Conservation (phyloP, 1,140 invertebrate genomes). For the Triops cancriformis region DNA sequence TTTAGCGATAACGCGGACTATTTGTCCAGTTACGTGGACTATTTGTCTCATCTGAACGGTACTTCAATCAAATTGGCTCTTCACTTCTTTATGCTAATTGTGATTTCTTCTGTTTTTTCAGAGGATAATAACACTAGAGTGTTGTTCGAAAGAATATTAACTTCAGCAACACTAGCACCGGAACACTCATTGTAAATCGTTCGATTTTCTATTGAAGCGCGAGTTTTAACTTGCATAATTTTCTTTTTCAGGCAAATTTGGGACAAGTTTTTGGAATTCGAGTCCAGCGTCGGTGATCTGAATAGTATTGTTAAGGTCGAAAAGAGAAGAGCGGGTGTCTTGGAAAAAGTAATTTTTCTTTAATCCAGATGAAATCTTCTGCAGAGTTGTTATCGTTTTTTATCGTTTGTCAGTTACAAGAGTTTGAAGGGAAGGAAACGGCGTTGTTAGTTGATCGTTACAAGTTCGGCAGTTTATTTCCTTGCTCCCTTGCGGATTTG, state of each 20-base stretch:
- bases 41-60: slow-evolving; percentile 95
- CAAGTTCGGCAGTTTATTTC: slow-evolving; percentile 87
- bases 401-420: slow-evolving; percentile 62
- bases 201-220: slow-evolving; percentile 21
- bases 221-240: slow-evolving; percentile 18
- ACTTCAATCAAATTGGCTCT: slow-evolving; percentile 30
- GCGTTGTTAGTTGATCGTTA: slow-evolving; percentile 91
- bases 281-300: slow-evolving; percentile 95
- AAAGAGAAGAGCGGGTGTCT: slow-evolving; percentile 75
- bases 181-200: slow-evolving; percentile 79
- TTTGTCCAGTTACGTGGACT: slow-evolving; percentile 91
- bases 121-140: slow-evolving; percentile 99
- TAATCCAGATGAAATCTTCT: slow-evolving; percentile 8
- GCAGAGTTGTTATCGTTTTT: slow-evolving; percentile 17
- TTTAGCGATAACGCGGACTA: slow-evolving; percentile 91
- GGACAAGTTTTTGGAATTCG: slow-evolving; percentile 97
- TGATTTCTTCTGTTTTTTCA: slow-evolving; percentile 40
- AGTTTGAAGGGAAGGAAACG: slow-evolving; percentile 94
- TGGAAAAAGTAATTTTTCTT: slow-evolving; percentile 67
- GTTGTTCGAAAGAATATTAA: slow-evolving; percentile 90
- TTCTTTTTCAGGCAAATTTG: slow-evolving; percentile 72
- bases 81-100: slow-evolving; percentile 23
- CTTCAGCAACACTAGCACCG: slow-evolving; percentile 79
- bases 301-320: slow-evolving; percentile 98
- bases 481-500: slow-evolving; percentile 78